A percentile compares a stretch with the other conserved stretches of the same genome.
phyloP scores from a whole-genome alignment of 2,797 vertebrate species.

The Dendrocincla tyrannina region DNA sequence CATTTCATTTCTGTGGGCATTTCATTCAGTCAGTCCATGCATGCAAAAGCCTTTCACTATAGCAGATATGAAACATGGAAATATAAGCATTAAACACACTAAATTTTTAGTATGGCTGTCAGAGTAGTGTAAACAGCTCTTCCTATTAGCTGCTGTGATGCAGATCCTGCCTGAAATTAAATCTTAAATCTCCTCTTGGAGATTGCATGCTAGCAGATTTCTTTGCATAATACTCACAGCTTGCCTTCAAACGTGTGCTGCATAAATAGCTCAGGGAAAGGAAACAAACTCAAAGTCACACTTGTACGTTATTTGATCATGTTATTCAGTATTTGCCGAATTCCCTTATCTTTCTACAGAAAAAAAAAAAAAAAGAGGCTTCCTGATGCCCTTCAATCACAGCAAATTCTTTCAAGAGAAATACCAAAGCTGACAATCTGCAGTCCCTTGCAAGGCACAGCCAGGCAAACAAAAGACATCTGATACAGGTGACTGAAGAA shows the following conservation, averaged over 20 bases:
- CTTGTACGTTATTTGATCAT: constrained; percentile 5
- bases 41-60: not conserved
- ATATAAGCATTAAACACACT: not conserved
- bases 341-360: not conserved
- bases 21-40: not conserved
- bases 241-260: constrained; percentile 5
- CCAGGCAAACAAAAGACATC: not conserved
- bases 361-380: not conserved
- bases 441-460: not conserved
- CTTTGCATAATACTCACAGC: constrained; percentile 26
- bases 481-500: not conserved
- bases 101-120: not conserved
- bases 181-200: constrained; percentile 1
- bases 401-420: not conserved
- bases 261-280: constrained; percentile 47
- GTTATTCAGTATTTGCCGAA: constrained; percentile 19
- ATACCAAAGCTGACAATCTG: not conserved
- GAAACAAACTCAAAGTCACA: constrained; percentile 14
- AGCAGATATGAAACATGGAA: not conserved
- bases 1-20: not conserved
- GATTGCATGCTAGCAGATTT: constrained; percentile 1
- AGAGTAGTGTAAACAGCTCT: not conserved
- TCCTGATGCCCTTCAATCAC: not conserved
- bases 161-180: constrained; percentile 14
- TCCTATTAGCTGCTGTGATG: not conserved